Base-by-base conservation (phyloP, 2,113 vertebrate genomes). In the Lontra canadensis region DNA sequence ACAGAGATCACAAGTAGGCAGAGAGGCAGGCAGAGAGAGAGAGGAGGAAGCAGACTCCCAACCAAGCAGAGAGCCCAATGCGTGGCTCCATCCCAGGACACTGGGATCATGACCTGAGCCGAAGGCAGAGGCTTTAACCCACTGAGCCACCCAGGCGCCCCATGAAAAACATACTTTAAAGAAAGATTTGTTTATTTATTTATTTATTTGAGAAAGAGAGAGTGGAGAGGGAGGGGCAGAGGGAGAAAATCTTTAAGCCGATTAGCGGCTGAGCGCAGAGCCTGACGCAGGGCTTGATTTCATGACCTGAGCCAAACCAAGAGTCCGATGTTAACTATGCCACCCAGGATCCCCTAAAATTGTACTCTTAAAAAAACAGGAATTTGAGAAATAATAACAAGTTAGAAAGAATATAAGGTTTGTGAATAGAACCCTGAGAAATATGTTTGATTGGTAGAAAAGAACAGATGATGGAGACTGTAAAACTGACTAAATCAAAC, bases 341-440 rank as follows among this genome's bases (percentile, higher is more conserved):
- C 34, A 69, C 65, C 34, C 67, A 69, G 67, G 8, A 9, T 0
- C 67, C 67, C 34, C 17, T 71, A 39, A 79, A 86, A 91, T n/a
- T 23, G 49, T 44, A 57, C 7, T 87, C 42, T 65, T 36, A 42
- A 92, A 79, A 84, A 79, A 59, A 8, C 29, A 80, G 15, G 7
- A 47, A 15, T 93, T 86, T 82, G 20, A 91, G 63, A 44, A 89
- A 69, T 79, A 91, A 80, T 21, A 89, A 25, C 36, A 93, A 67
- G 52, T 65, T 94, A 39, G 73, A 83, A 93, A 81, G 57, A 86
- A 83, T 39, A 97, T 67, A 94, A 90, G 25, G 79, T 92, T 96
- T 96, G 55, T 97, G 14, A 97, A 85, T 93, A 39, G 34, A 93
- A 59, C 93, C 49, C 63, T 55, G 12, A 95, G 73, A 93, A 79